A percentile compares a stretch with the other conserved stretches of the same genome.
phyloP scores from a whole-genome alignment of 2,797 vertebrate species.

The Poecilia velifera region DNA sequence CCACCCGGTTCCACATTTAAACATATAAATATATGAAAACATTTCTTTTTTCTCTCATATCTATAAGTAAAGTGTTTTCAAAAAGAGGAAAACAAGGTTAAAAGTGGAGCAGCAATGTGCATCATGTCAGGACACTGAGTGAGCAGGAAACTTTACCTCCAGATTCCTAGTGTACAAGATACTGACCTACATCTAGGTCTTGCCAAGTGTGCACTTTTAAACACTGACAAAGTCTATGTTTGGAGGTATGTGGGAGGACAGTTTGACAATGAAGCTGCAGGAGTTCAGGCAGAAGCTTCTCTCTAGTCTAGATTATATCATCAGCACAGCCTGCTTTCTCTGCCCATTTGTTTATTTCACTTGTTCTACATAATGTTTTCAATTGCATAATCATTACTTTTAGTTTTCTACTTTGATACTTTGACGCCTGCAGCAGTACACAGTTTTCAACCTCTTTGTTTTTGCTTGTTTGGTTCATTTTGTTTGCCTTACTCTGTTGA shows the following conservation, averaged over 20 bases:
- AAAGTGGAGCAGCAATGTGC: not conserved
- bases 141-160: not conserved
- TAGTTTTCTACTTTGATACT: not conserved
- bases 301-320: not conserved
- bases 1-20: not conserved
- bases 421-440: not conserved
- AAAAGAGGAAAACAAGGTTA: not conserved
- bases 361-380: not conserved
- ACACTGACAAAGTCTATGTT: constrained; percentile 5
- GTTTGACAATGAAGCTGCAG: not conserved
- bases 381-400: not conserved
- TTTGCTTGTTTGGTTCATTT: not conserved
- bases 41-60: not conserved
- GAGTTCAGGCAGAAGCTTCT: constrained; percentile 1
- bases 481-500: not conserved
- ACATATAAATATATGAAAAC: not conserved
- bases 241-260: constrained; percentile 10
- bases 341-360: not conserved
- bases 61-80: not conserved
- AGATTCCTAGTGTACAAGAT: not conserved
- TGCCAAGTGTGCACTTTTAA: constrained; percentile 5
- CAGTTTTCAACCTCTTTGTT: not conserved
- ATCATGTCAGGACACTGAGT: not conserved
- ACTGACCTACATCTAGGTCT: constrained; percentile 7
- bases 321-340: not conserved